phyloP scores from a whole-genome alignment of 1,140 invertebrate species.

The Pseudobourletiella spinata region DNA sequence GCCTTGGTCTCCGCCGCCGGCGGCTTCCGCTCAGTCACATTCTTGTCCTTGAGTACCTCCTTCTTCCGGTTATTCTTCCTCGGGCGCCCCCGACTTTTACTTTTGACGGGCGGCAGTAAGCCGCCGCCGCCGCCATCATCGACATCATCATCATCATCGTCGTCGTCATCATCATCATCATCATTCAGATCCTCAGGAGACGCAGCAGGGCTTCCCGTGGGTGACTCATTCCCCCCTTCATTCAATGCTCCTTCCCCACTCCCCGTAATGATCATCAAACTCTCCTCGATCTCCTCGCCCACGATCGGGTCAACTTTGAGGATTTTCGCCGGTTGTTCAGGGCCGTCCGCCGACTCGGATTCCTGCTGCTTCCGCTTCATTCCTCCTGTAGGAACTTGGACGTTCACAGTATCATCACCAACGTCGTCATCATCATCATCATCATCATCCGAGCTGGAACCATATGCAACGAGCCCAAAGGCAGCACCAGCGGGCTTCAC shows the following conservation, averaged over 20 bases:
- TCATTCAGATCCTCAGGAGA: conserved; percentile 34
- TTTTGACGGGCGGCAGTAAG: conserved; percentile 26
- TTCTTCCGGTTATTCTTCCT: conserved; percentile 12
- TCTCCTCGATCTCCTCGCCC: conserved; percentile 61
- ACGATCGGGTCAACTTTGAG: conserved; percentile 41
- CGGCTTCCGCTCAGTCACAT: conserved; percentile 9
- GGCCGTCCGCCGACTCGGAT: background rate
- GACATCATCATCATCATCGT: conserved; percentile 22
- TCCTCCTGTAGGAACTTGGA: too few species aligned
- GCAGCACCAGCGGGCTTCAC: too few species aligned
- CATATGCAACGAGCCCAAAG: conserved; percentile 23
- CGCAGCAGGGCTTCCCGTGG: background rate
- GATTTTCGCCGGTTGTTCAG: conserved; percentile 9
- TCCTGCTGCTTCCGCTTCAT: conserved; percentile 10
- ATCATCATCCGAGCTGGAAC: conserved; percentile 32
- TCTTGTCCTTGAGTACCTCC: conserved; percentile 31
- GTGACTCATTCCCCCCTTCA: conserved; percentile 51
- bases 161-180: conserved; percentile 12
- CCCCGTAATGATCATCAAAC: conserved; percentile 59
- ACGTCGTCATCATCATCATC: conserved; percentile 27
- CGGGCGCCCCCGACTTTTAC: conserved; percentile 25
- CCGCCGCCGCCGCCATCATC: conserved; percentile 20
- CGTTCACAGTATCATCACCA: too few species aligned
- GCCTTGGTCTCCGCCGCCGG: background rate
- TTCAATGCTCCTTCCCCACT: conserved; percentile 62